Evolutionary conservation across 1,140 invertebrate genomes (phyloP), one percentile per base, ranked within the genome.

Genomic region (Episyrphus balteatus): DNA sequence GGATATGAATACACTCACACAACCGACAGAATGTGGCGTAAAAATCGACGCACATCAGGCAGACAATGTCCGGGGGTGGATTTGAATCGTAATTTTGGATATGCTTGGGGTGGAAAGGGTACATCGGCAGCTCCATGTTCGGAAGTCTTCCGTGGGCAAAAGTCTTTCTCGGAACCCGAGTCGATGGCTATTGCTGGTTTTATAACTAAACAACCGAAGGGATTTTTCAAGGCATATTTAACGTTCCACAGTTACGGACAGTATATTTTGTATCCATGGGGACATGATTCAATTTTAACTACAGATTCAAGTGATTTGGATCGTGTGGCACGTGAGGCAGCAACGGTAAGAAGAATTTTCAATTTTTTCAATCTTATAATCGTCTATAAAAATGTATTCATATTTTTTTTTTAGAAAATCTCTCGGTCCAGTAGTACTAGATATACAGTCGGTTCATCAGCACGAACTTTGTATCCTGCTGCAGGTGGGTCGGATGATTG

Each of bases 141-240:
- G 18, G 88, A 94, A 51, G 91, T 84, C 2, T 98, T 86, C 66
- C 80, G 84, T n/a, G 94, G 95, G n/a, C 73, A 78, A 1, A 68
- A 72, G 7, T 77, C 92, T 0, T 96, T 96, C 67, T 95, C 91
- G 0, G 94, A 98, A 71, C 86, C 88, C 0, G 94, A 98, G 71
- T 89, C 88, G 5, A 74, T 73, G 59, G 84, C 88, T 1, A 75
- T 79, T 33, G 66, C 75, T 62, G 71, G 77, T 51, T 81, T 78
- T 57, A 75, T 82, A 2, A 73, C 66, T 40, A 66, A 53, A 34
- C 71, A 61, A 19, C 59, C 58, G 12, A 64, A 64, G 13, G 66
- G 71, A 2, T 73, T 76, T 50, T 80, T 77, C 65, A 80, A 82
- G 54, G 78, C 82, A 8, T 94, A 89, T 51, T 59, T 92, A 19